Evolutionary conservation across 2,113 vertebrate species (phyloP).

Genomic region (Anhinga rufa): DNA sequence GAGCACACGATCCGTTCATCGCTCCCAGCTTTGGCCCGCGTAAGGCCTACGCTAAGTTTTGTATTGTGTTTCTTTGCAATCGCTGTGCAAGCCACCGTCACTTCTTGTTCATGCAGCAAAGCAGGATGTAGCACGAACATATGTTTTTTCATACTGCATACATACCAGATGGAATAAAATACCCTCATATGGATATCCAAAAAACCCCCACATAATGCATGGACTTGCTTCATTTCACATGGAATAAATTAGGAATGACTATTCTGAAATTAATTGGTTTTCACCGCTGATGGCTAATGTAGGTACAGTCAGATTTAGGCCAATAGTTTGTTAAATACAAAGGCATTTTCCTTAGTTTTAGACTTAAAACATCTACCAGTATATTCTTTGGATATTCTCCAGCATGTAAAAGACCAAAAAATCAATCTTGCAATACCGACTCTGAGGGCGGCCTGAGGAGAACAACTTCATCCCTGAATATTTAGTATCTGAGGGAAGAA

Average conservation of each 20-base stretch:
- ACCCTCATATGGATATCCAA: not conserved
- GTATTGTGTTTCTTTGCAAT: not conserved
- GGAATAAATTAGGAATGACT: not conserved
- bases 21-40: not conserved
- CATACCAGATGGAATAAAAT: not conserved
- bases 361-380: not conserved
- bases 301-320: not conserved
- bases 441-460: not conserved
- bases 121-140: not conserved
- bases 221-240: not conserved
- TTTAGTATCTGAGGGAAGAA: not conserved
- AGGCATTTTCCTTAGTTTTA: not conserved
- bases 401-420: not conserved
- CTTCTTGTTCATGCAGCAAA: not conserved
- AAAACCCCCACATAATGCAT: accelerated
- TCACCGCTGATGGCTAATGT: not conserved
- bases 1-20: not conserved
- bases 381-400: not conserved
- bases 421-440: not conserved
- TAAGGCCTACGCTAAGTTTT: not conserved
- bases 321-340: not conserved
- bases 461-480: not conserved
- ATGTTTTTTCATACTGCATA: not conserved
- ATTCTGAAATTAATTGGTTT: not conserved
- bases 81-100: not conserved